A percentile compares a stretch with the other conserved stretches of the same genome.
Evolutionary conservation across 37 sponge, comb jelly and placozoan genomes (phyloP).

Genomic region (Halisarca cf. caerulea): DNA sequence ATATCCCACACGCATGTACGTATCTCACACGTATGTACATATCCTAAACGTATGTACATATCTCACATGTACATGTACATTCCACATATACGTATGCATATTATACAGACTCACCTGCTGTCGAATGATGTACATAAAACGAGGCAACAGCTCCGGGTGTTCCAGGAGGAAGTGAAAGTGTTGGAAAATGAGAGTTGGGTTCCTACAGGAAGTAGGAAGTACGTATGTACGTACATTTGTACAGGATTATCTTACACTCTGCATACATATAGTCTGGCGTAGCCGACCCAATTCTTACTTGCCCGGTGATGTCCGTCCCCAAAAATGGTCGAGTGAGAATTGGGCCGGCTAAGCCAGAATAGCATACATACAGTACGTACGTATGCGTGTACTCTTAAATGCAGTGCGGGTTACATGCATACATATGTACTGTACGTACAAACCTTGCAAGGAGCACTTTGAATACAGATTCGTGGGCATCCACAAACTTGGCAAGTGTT

Average conservation of each 20-base stretch:
- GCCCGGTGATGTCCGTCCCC: too few species aligned
- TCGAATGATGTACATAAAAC: conserved; percentile 81
- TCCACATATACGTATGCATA: neutral
- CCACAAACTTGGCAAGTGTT: conserved; percentile 52
- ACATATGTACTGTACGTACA: neutral
- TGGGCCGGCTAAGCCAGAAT: too few species aligned
- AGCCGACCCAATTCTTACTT: too few species aligned
- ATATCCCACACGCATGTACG: too few species aligned
- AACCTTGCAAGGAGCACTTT: conserved; percentile 78
- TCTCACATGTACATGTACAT: neutral
- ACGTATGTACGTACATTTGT: neutral
- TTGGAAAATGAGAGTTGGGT: conserved; percentile 81
- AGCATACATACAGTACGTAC: too few species aligned
- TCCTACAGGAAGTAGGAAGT: conserved; percentile 58
- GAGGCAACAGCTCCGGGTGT: conserved; percentile 51
- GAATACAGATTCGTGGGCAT: conserved; percentile 71
- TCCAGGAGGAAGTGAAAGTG: conserved; percentile 92
- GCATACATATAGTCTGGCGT: too few species aligned
- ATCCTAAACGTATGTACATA: neutral
- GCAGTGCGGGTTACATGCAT: neutral
- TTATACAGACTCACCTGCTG: conserved; percentile 38
- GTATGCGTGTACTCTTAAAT: neutral
- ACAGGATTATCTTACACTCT: too few species aligned
- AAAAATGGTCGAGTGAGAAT: too few species aligned
- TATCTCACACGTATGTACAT: neutral